Evolutionary conservation across 2,797 vertebrate genomes (phyloP).

Genomic region (Tragopan temminckii): DNA sequence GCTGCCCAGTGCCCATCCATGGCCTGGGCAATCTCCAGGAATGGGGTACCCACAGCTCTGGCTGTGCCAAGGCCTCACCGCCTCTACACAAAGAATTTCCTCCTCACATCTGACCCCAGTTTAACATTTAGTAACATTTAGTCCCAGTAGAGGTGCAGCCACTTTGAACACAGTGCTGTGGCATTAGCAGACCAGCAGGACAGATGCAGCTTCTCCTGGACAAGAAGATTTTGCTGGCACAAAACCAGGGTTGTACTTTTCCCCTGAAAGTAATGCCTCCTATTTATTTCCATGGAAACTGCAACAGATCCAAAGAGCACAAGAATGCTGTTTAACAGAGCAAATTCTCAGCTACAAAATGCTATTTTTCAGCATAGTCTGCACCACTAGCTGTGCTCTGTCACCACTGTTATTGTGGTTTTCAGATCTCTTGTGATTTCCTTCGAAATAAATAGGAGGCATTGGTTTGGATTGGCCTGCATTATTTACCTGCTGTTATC

Average conservation of each 20-base stretch:
- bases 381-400: neutral
- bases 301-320: neutral
- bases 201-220: neutral
- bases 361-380: neutral
- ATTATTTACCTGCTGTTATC: neutral
- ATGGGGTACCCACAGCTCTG: neutral
- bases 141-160: neutral
- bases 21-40: neutral
- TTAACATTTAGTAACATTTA: neutral
- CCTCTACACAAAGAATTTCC: neutral
- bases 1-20: neutral
- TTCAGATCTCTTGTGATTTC: no score
- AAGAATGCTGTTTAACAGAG: neutral
- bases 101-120: neutral
- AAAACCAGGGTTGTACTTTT: neutral
- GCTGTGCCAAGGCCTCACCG: neutral
- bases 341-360: neutral
- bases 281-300: neutral
- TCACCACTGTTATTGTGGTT: neutral
- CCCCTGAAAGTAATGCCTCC: neutral
- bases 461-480: no score
- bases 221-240: neutral
- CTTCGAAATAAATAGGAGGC: no score
- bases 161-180: neutral
- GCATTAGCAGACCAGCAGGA: neutral